Percentiles rank a stretch among this genome's conserved stretches.
These are phyloP conservation scores for Perdita meconis DNA, from an alignment of 2,888 invertebrate species.

Conservation along the genomic window DNA sequence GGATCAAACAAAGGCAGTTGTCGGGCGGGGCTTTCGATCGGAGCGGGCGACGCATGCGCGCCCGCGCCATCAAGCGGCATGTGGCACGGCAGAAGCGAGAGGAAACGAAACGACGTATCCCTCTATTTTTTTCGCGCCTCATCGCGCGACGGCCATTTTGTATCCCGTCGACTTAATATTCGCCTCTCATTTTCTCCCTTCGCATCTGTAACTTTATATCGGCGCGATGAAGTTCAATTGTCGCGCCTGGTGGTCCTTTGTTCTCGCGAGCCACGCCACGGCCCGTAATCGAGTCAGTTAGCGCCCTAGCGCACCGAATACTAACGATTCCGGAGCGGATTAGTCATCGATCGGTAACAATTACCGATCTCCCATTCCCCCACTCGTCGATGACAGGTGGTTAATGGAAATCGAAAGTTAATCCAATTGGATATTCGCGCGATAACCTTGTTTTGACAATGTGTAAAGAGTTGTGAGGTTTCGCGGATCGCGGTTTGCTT, in stretches of 20 bases:
- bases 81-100: conserved; percentile 46
- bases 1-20: conserved; percentile 80
- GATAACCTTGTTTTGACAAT: conserved; percentile 63
- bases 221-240: conserved; percentile 71
- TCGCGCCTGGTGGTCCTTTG: conserved; percentile 64
- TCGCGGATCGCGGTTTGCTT: conserved; percentile 15
- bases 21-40: conserved; percentile 81
- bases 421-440: conserved; percentile 66
- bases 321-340: conserved; percentile 62
- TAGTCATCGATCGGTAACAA: conserved; percentile 75
- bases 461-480: conserved; percentile 39
- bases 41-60: conserved; percentile 71
- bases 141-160: conserved; percentile 77
- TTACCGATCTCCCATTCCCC: conserved; percentile 60
- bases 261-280: conserved; percentile 49
- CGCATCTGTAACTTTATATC: conserved; percentile 69
- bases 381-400: conserved; percentile 65
- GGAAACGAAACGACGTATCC: conserved; percentile 57
- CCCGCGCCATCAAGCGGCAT: conserved; percentile 33
- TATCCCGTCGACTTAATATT: conserved; percentile 73
- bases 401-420: conserved; percentile 71
- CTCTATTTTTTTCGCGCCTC: conserved; percentile 62
- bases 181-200: conserved; percentile 71
- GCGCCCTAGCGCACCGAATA: conserved; percentile 45
- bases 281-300: conserved; percentile 67